Percentiles rank a stretch among this genome's conserved stretches.
Conservation (phyloP, 2,113 vertebrate genomes). For the Sclerurus mexicanus region DNA sequence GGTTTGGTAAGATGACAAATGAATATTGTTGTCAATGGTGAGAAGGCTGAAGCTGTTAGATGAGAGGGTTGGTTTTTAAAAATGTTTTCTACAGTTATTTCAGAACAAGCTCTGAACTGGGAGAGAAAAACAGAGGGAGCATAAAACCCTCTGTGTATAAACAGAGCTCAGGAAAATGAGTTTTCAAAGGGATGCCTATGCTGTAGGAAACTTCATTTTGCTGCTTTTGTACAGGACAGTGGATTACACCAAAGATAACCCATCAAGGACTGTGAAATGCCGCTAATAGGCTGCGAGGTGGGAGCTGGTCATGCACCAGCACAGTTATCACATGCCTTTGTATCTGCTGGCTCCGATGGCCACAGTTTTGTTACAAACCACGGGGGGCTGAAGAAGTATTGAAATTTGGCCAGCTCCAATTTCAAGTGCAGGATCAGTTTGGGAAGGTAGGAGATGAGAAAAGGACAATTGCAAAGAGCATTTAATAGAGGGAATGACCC, state of each 20-base stretch:
- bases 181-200: neutral
- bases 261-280: slow-evolving; percentile 51
- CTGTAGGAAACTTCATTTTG: slow-evolving; percentile 55
- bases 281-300: slow-evolving; percentile 30
- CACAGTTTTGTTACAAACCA: neutral
- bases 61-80: neutral
- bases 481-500: neutral
- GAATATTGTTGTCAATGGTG: slow-evolving; percentile 46
- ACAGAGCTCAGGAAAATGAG: slow-evolving; percentile 25
- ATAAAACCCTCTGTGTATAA: slow-evolving; percentile 13
- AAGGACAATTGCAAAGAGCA: neutral
- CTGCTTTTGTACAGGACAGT: slow-evolving; percentile 50
- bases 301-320: slow-evolving; percentile 40
- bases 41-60: slow-evolving; percentile 25
- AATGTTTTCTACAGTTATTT: neutral
- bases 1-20: slow-evolving; percentile 56
- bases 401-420: slow-evolving; percentile 42
- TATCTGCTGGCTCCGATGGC: slow-evolving; percentile 6
- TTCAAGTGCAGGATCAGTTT: neutral
- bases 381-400: slow-evolving; percentile 11
- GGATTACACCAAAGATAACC: slow-evolving; percentile 52
- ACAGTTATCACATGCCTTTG: slow-evolving; percentile 57
- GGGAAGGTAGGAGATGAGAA: neutral
- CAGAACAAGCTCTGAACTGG: neutral
- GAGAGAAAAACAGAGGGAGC: slow-evolving; percentile 34